Evolutionary conservation across 1,140 invertebrate species (phyloP).

Genomic region (Heterodera carotae): DNA sequence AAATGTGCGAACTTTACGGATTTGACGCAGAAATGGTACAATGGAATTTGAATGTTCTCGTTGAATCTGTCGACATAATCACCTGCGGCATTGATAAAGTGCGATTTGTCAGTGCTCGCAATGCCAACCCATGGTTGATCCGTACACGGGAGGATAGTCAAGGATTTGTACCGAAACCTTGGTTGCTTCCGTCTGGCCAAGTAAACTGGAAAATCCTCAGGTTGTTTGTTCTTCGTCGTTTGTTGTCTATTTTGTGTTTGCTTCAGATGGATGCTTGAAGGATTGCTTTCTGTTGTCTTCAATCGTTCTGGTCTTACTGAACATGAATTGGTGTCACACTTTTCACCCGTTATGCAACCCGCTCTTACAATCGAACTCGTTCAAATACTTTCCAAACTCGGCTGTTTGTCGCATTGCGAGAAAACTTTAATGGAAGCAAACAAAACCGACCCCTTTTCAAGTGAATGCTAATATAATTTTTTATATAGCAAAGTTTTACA

Average conservation of each 20-base stretch:
- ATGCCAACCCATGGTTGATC: conserved; percentile 30
- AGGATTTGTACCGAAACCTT: conserved; percentile 38
- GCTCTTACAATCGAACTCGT: conserved; percentile 32
- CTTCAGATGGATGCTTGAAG: conserved; percentile 46
- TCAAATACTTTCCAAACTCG: conserved; percentile 32
- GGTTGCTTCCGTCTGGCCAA: conserved; percentile 40
- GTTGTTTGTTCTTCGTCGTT: conserved; percentile 15
- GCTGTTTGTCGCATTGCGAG: conserved; percentile 29
- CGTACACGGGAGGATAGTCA: conserved; percentile 6
- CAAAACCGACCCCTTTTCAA: conserved; percentile 33
- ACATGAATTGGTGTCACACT: conserved; percentile 28
- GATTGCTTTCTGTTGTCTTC: conserved; percentile 27
- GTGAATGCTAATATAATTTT: neutral
- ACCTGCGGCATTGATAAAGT: conserved; percentile 32
- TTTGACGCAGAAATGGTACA: conserved; percentile 23
- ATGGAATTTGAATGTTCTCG: neutral
- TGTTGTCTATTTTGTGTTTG: neutral
- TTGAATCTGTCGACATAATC: conserved; percentile 18
- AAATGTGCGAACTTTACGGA: neutral
- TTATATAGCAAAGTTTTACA: neutral
- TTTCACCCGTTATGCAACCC: conserved; percentile 34
- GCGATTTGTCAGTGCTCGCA: conserved; percentile 21
- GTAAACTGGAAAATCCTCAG: conserved; percentile 30
- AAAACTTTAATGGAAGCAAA: conserved; percentile 17
- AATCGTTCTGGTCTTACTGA: conserved; percentile 33